Base-by-base conservation (phyloP, 2,113 vertebrate species). In the Podocnemis expansa region DNA sequence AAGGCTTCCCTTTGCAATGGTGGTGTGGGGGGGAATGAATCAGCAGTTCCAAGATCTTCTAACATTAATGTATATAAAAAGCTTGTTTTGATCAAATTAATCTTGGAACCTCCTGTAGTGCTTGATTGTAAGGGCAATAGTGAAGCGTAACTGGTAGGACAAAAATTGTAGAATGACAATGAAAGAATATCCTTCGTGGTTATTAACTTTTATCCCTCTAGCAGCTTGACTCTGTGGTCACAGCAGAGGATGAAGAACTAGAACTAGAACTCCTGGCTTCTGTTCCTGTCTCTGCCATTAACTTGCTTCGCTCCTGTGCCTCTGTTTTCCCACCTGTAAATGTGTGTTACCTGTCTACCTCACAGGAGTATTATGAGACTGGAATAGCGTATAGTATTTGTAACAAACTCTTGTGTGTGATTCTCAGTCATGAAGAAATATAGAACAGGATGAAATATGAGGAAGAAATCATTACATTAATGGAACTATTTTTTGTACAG, bases 291-390 rank as follows among this genome's bases (percentile, higher is more conserved):
- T 75, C 41, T 76, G 41, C 25, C 41, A 27, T 22, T 27, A 17
- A 38, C 25, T 76, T 24, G 38, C 21, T 16, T 80, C n/a, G 78
- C 49, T 21, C 34, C 49, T n/a, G 8, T 19, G 73, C 90, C 85
- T 90, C 87, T 67, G 78, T 93, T 78, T 91, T 49, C 78, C 82
- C 45, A 52, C 38, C 67, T 78, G 86, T 89, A 76, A 89, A 93
- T 85, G 91, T 86, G 80, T 34, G 38, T 67, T 7, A 4, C 17
- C 27, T 63, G 1, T 76, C 25, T 45, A 45, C 73, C 41, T 76
- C 41, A 76, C 25, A 70, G 31, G 24, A 25, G 3, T 3, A 1
- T 31, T 34, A 2, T 8, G 7, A 51, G 70, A 34, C 19, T 11
- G 79, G 79, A 38, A 27, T 29, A 49, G 70, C 38, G 51, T 11